Evolutionary conservation across 2,888 invertebrate genomes (phyloP), one percentile per base, ranked within the genome.

Genomic region (Leptopilina syphax): DNA sequence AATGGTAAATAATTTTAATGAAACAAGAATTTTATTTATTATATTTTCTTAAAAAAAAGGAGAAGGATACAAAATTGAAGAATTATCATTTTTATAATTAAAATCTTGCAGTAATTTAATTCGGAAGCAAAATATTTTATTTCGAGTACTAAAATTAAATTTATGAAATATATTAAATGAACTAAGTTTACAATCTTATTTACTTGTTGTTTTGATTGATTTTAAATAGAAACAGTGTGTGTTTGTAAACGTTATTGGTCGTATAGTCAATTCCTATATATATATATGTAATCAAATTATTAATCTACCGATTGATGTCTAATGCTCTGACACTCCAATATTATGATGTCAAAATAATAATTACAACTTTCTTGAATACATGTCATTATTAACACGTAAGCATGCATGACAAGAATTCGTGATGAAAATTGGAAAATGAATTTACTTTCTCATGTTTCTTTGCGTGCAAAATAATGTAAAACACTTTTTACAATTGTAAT

Each of bases 171-270:
- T 27, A 65, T 65, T 65, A 18, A 34, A 34, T 34, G 9, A 34
- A 13, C 4, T 3, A 34, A 41, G 34, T 34, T 34, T 54, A 54
- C 9, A 41, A 10, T 13, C 57, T 57, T 73, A 73, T 34, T 27
- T 13, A 57, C 3, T 34, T 27, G 27, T 73, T 73, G 73, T 73
- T 73, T 73, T 73, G 73, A 57, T 73, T n/a, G 93, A 78, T 83
- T 88, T 87, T 85, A 87, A 86, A 85, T 85, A 85, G 84, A 85
- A 80, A 13, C 12, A 57, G 73, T 88, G 87, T 63, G 76, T 88
- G 87, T 88, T 88, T 86, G 85, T 88, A 87, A 87, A 88, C 87
- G 83, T 77, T 78, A 85, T 86, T 85, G 83, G 66, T 68, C 79
- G 81, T 83, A 83, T 84, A 83, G 85, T 86, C 85, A 84, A 83